phyloP scores from a whole-genome alignment of 2,888 invertebrate genomes.

The Torymus auratus region DNA sequence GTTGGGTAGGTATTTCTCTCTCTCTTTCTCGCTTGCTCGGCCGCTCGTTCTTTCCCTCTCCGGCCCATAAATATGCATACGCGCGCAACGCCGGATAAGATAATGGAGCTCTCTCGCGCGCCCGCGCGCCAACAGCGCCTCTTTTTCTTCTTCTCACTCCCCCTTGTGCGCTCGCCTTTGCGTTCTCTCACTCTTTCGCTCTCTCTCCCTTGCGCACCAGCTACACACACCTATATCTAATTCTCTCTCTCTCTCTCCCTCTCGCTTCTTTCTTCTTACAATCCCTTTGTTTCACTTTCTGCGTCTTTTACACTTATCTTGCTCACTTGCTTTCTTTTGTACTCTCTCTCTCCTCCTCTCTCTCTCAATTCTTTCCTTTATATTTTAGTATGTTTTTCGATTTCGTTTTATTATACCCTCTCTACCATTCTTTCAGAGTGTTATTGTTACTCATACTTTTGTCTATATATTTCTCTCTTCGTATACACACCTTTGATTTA shows the following conservation, averaged over 20 bases:
- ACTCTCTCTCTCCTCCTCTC: background rate
- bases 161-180: background rate
- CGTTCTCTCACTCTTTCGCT: background rate
- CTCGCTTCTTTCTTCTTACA: conserved; percentile 2
- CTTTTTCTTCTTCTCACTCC: conserved; percentile 23
- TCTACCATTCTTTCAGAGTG: background rate
- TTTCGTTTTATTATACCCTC: background rate
- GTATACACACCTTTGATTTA: no score
- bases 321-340: background rate
- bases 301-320: conserved; percentile 18
- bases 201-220: background rate
- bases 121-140: conserved; percentile 21
- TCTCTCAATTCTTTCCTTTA: no score
- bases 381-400: no score
- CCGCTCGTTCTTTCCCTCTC: conserved; percentile 28
- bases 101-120: conserved; percentile 32
- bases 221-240: no score
- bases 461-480: no score
- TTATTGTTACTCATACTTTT: no score
- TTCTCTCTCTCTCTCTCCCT: no score
- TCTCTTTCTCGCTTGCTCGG: conserved; percentile 11
- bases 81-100: conserved; percentile 25
- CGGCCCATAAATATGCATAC: conserved; percentile 38
- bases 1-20: background rate
- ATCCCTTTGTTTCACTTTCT: conserved; percentile 33